phyloP scores from a whole-genome alignment of 2,113 vertebrate species.

The Prolemur simus region DNA sequence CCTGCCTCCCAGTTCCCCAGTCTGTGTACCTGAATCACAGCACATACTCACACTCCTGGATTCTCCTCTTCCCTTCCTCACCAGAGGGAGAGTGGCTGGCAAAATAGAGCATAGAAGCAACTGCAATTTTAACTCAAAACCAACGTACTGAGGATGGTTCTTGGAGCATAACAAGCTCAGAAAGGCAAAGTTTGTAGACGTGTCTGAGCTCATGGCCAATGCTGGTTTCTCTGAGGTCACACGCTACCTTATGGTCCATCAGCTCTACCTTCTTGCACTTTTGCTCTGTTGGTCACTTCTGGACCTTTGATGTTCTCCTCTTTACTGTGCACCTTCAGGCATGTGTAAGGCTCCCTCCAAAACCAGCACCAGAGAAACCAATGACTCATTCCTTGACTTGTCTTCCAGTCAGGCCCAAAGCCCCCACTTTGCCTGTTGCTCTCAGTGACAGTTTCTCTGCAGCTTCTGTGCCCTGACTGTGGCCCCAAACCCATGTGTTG shows the following conservation, averaged over 20 bases:
- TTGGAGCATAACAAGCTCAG: background rate
- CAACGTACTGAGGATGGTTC: background rate
- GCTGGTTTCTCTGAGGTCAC: background rate
- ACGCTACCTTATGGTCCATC: background rate
- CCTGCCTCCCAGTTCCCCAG: background rate
- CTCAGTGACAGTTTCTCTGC: background rate
- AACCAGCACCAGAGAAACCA: background rate
- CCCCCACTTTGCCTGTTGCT: background rate
- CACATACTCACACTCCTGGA: background rate
- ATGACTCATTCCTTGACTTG: background rate
- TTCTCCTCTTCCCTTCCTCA: background rate
- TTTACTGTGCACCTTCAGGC: background rate
- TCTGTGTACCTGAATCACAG: background rate
- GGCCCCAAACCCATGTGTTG: background rate
- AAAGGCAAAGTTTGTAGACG: background rate
- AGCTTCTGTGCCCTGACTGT: background rate
- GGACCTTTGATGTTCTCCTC: background rate
- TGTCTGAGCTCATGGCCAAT: background rate
- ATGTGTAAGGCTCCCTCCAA: background rate
- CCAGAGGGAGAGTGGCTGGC: too few species aligned
- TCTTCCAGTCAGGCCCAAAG: too few species aligned
- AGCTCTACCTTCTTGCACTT: background rate
- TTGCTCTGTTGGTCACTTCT: background rate
- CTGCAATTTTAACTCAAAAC: background rate
- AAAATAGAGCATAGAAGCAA: background rate